Conservation (phyloP, 2,888 invertebrate genomes). For the Athetis lepigone region DNA sequence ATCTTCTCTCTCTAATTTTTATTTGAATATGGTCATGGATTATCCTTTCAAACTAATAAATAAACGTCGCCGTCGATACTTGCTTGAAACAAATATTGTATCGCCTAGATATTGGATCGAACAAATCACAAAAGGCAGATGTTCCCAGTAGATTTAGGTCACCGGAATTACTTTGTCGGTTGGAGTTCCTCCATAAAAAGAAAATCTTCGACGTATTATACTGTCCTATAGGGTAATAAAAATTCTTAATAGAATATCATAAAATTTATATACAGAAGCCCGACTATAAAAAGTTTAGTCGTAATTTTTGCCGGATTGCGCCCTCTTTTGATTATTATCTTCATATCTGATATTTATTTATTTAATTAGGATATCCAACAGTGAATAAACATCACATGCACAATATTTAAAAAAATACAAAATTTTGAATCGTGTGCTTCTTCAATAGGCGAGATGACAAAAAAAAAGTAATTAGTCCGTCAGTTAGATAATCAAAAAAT, state of each 20-base stretch:
- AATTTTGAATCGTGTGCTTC: too few species aligned
- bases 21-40: background rate
- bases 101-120: background rate
- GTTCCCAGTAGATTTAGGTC: conserved; percentile 15
- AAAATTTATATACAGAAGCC: conserved; percentile 31
- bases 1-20: too few species aligned
- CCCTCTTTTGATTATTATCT: background rate
- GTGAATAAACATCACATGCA: too few species aligned
- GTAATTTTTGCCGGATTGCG: conserved; percentile 13
- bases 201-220: conserved; percentile 27
- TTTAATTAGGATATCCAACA: too few species aligned
- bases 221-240: conserved; percentile 27
- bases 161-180: conserved; percentile 15
- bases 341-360: too few species aligned
- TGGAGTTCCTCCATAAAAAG: conserved; percentile 30
- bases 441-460: too few species aligned
- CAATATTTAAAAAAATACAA: too few species aligned
- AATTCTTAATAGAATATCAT: conserved; percentile 38
- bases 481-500: too few species aligned
- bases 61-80: background rate
- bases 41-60: background rate
- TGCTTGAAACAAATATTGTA: background rate
- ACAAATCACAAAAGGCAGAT: background rate
- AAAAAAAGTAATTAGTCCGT: too few species aligned
- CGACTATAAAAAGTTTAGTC: conserved; percentile 28